Evolutionary conservation across 2,797 vertebrate species (phyloP), one percentile per base, ranked within the genome.

Genomic region (Anguilla anguilla): DNA sequence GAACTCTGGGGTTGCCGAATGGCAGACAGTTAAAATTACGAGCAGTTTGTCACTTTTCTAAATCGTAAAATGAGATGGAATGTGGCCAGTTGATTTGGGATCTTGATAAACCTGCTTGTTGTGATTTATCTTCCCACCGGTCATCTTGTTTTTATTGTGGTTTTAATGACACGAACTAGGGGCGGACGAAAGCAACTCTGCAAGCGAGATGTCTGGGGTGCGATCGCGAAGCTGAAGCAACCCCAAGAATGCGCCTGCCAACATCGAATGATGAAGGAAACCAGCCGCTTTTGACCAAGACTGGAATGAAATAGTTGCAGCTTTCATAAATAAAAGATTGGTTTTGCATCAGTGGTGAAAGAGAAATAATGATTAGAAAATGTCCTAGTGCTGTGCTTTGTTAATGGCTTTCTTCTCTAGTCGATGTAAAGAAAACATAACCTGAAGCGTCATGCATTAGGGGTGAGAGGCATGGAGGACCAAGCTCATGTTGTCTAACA

Each of bases 111-210:
- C 19, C 57, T 84, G 46, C 84, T 9, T 49, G 31, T 79, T 43
- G 28, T 88, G 87, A 91, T 89, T 89, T 61, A 86, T 89, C 55
- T 49, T 39, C 72, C 49, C 53, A 46, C 61, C 51, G 55, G 59
- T 53, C 61, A 53, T 69, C 35, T 85, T 64, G 49, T 77, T 81
- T 51, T 84, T 82, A 90, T 86, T 57, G 86, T 72, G 64, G 72
- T 79, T 81, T 86, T 86, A 91, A 91, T 88, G 35, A 85, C 85
- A 79, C 57, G 28, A 87, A 87, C 89, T 85, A 35, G 53, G 87
- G 77, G 25, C 51, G 57, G 35, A n/a, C 25, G 59, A 61, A 9
- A 28, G 22, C 10, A 43, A 35, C 53, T 86, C 22, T 64, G 57
- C 15, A 88, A 85, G 69, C 31, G 3, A 31, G 31, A 39, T 25